Evolutionary conservation across 2,113 vertebrate genomes (phyloP).

Genomic region (Oxyruncus cristatus): DNA sequence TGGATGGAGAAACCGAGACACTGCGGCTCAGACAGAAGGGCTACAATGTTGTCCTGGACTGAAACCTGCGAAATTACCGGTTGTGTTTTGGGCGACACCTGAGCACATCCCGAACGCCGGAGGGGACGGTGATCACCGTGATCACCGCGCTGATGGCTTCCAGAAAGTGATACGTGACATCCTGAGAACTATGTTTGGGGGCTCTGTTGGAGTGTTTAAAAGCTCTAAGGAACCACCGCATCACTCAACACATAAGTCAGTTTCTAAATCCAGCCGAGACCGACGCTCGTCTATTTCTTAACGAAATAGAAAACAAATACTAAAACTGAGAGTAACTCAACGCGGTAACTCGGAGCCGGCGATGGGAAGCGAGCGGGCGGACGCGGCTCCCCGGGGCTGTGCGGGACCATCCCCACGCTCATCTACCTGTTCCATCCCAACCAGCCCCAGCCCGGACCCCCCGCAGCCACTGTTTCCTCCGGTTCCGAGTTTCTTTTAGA

Average conservation of each 20-base stretch:
- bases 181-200: rapidly evolving
- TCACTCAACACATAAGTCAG: rapidly evolving
- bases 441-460: background rate
- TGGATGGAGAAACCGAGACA: background rate
- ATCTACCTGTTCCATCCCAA: background rate
- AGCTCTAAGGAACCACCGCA: background rate
- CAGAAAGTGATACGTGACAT: background rate
- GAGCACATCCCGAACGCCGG: rapidly evolving
- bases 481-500: background rate
- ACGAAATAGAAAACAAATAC: rapidly evolving
- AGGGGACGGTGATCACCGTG: background rate
- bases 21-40: rapidly evolving
- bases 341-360: background rate
- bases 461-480: background rate
- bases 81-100: rapidly evolving
- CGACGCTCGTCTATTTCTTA: rapidly evolving
- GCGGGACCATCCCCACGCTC: background rate
- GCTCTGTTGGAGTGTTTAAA: rapidly evolving
- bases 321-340: background rate
- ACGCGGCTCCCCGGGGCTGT: background rate
- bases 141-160: rapidly evolving
- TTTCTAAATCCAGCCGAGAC: background rate
- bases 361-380: background rate
- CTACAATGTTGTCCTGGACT: rapidly evolving
- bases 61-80: rapidly evolving